Evolutionary conservation across 2,888 invertebrate species (phyloP), one percentile per base, ranked within the genome.

Genomic region (Griposia aprilina): DNA sequence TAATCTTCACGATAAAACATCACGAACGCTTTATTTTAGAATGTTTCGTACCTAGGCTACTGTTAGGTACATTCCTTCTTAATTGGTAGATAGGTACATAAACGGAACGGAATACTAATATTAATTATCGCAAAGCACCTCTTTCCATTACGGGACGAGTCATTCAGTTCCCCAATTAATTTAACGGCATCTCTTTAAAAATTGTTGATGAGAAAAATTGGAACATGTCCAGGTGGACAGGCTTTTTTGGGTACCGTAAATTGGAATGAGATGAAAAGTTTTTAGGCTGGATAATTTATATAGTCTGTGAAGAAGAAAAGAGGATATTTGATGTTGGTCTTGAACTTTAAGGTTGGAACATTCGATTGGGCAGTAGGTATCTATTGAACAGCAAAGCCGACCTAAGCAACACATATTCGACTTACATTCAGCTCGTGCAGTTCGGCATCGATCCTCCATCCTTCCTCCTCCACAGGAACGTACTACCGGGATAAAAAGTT

Each of bases 91-190:
- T 67, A 70, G 52, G 69, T 73, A 70, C 52, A 73, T 50, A 77
- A 79, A 70, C 36, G 55, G 75, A 71, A 65, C 20, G 55, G 67
- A 78, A 78, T 86, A 85, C 86, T 89, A 89, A 87, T 90, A 90
- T 89, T 90, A 92, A 92, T 93, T 91, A 92, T 89, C 84, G 82
- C 76, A 85, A 90, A 90, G 88, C 79, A 85, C 90, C 84, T 84
- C 88, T 88, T 82, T 68, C 85, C 90, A 91, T 91, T 91, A 90
- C 84, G 78, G 89, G 88, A 87, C 89, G 90, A 91, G 89, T 91
- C 90, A 89, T 91, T 92, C 89, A 89, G 90, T 74, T 84, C 81
- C 89, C 90, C 93, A 93, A 93, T 93, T 93, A 92, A 92, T 91
- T 90, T 87, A 59, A 89, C 75, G 84, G 84, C 86, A 86, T 91